Evolutionary conservation across 2,113 vertebrate genomes (phyloP), one percentile per base, ranked within the genome.

Genomic region (Petroica traversi): DNA sequence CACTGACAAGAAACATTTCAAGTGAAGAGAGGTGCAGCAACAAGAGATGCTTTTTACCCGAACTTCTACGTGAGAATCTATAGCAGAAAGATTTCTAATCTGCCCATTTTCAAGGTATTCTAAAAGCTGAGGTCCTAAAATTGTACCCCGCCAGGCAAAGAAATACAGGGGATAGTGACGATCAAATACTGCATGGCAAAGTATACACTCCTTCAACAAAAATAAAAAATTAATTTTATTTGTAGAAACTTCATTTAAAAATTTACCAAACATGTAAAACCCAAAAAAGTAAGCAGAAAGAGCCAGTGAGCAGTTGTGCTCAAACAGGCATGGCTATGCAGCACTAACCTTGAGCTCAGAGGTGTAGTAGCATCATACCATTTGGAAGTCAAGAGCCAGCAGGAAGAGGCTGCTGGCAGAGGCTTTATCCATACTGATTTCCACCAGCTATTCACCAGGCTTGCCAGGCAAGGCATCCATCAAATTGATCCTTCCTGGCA

Each of bases 211-310:
- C 89, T 95, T 86, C 46, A 96, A 85, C 74, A 96, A 93, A 94
- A 96, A 95, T 92, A 81, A 96, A 96, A 95, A 94, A 97, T 95
- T 89, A 78, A 88, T 81, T 96, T 96, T 93, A 96, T 95, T 91
- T 64, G 92, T 96, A 97, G 94, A 97, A 96, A 95, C 24, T 74
- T 90, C 15, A 22, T 91, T 95, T 96, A 97, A 96, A 94, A 95
- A 95, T 93, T 95, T 94, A 93, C 89, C 94, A 96, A 95, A 96
- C 85, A 92, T 75, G 95, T 95, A 96, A 96, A 96, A 92, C 78
- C 79, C 48, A 64, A 63, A 93, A 88, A 85, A 63, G 62, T 84
- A 83, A 94, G 91, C 94, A 96, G 95, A 88, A 96, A 93, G 85
- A 96, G 92, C 91, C 80, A 55, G 74, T 55, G 85, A 87, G 58